Conservation (phyloP, 1,140 invertebrate species). For the Cherax quadricarinatus region DNA sequence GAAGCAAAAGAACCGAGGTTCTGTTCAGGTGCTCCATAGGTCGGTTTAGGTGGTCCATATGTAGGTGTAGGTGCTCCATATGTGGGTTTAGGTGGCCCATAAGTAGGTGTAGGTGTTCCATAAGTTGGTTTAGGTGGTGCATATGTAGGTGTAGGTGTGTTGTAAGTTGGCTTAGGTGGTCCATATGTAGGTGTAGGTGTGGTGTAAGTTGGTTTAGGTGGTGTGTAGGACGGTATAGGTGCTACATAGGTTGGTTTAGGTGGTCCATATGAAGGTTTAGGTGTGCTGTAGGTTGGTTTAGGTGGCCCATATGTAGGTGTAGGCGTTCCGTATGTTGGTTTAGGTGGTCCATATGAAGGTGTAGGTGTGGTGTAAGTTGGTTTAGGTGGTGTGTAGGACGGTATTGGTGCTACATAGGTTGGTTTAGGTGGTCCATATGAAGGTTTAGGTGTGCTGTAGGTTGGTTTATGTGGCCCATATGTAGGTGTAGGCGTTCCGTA, state of each 20-base stretch:
- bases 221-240: background rate
- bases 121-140: background rate
- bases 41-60: background rate
- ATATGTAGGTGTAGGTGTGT: background rate
- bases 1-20: background rate
- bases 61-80: background rate
- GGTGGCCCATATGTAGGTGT: background rate
- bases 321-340: background rate
- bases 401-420: background rate
- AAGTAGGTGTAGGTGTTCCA: background rate
- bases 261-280: background rate
- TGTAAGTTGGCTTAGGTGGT: background rate
- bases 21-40: background rate
- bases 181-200: background rate
- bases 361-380: background rate
- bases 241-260: background rate
- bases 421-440: background rate
- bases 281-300: background rate
- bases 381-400: background rate
- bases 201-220: background rate
- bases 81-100: background rate
- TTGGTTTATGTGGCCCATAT: background rate
- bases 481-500: background rate
- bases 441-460: background rate
- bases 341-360: background rate